Evolutionary conservation across 2,888 invertebrate genomes (phyloP).

Genomic region (Lithophane ornitopus): DNA sequence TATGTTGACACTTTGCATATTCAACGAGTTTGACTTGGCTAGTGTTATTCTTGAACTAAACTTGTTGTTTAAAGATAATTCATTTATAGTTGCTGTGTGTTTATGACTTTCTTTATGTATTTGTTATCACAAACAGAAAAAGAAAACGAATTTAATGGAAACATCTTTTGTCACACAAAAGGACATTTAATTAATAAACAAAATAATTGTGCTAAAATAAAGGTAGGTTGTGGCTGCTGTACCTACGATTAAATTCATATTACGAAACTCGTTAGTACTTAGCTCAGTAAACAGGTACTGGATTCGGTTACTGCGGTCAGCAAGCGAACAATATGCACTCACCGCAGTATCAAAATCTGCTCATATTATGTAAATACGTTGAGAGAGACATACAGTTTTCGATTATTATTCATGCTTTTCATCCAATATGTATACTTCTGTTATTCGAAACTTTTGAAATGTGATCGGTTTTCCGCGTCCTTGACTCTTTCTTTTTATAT

Average conservation of each 20-base stretch:
- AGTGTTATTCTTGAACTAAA: slow-evolving; percentile 15
- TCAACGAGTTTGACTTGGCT: slow-evolving; percentile 28
- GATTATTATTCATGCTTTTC: slow-evolving; percentile 22
- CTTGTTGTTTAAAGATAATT: slow-evolving; percentile 23
- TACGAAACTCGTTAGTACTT: slow-evolving; percentile 53
- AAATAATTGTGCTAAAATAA: not conserved
- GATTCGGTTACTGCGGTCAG: slow-evolving; percentile 68
- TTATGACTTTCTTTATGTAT: slow-evolving; percentile 1
- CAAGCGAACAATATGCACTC: slow-evolving; percentile 65
- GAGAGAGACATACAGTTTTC: slow-evolving; percentile 23
- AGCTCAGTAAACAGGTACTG: slow-evolving; percentile 53
- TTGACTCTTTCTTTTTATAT: slow-evolving; percentile 10
- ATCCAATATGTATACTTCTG: slow-evolving; percentile 10
- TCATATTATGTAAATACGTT: slow-evolving; percentile 38
- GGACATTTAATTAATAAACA: slow-evolving; percentile 9
- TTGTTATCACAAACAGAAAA: slow-evolving; percentile 8
- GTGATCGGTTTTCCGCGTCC: slow-evolving; percentile 2
- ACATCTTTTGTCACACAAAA: slow-evolving; percentile 6
- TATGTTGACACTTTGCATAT: slow-evolving; percentile 57
- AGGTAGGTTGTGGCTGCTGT: slow-evolving; percentile 16
- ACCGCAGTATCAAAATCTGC: slow-evolving; percentile 50
- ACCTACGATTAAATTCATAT: slow-evolving; percentile 49
- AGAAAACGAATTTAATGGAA: not conserved
- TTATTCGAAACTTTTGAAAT: slow-evolving; percentile 26
- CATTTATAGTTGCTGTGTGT: not conserved